These are phyloP conservation scores for Quadroppia sp. DNA, from an alignment of 2,888 invertebrate species.

Conservation along the genomic window DNA sequence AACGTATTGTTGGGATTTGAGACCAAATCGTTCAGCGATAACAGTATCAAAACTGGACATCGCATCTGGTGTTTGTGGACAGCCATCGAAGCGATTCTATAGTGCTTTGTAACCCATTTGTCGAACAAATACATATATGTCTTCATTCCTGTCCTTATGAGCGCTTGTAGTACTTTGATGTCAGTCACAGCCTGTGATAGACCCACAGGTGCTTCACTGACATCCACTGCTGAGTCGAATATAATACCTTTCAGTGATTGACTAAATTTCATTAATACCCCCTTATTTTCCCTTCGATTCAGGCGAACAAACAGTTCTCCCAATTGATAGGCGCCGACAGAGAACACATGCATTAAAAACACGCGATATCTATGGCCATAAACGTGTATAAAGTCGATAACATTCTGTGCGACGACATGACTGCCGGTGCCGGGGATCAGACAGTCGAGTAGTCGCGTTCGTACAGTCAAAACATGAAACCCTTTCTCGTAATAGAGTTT, in stretches of 20 bases:
- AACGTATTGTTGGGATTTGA: conserved; percentile 59
- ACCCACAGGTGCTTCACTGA: conserved; percentile 58
- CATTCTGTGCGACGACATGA: conserved; percentile 69
- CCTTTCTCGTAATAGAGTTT: conserved; percentile 76
- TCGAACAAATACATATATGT: conserved; percentile 73
- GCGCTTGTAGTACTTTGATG: conserved; percentile 55
- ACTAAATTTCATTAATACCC: background rate
- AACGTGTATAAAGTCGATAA: conserved; percentile 70
- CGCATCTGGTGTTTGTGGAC: conserved; percentile 72
- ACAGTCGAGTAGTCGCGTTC: conserved; percentile 75
- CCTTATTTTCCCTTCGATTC: conserved; percentile 45
- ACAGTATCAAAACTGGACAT: conserved; percentile 70
- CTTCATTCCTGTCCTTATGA: conserved; percentile 55
- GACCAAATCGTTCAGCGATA: conserved; percentile 65
- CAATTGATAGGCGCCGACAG: conserved; percentile 82
- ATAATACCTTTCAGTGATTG: conserved; percentile 59
- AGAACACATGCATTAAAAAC: conserved; percentile 78
- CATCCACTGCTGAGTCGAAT: conserved; percentile 75
- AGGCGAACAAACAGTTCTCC: conserved; percentile 66
- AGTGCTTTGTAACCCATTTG: conserved; percentile 75
- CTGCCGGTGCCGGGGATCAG: conserved; percentile 79
- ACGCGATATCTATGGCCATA: conserved; percentile 59
- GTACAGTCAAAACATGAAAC: conserved; percentile 75
- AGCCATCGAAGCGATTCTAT: conserved; percentile 69
- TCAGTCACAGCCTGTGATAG: conserved; percentile 57